Percentiles rank a stretch among this genome's conserved stretches.
These are phyloP conservation scores for Lethocerus indicus DNA, from an alignment of 1,140 invertebrate genomes.

Conservation along the genomic window DNA sequence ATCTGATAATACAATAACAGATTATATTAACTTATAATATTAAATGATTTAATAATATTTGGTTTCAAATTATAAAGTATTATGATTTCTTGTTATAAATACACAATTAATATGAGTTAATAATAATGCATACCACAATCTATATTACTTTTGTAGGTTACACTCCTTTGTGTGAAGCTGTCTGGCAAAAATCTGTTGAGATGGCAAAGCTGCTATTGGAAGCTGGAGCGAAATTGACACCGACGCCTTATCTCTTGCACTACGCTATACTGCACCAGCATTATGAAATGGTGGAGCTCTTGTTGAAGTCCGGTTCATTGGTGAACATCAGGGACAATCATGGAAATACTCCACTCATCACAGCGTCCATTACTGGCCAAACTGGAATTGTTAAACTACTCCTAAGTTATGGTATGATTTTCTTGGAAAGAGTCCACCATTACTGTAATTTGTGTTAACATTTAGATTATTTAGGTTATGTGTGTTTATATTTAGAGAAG, in stretches of 20 bases:
- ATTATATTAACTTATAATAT: no score
- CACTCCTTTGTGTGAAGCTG: conserved; percentile 34
- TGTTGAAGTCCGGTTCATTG: conserved; percentile 30
- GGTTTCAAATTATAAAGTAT: no score
- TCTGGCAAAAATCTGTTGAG: conserved; percentile 27
- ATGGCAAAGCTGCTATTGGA: conserved; percentile 28
- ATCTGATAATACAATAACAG: no score
- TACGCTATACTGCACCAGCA: conserved; percentile 31
- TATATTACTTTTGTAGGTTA: no score
- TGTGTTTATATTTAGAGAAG: no score
- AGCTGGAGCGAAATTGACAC: conserved; percentile 35
- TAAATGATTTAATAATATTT: no score
- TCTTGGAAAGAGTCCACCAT: no score
- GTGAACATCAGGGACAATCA: conserved; percentile 31
- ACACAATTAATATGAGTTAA: no score
- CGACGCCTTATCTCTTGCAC: conserved; percentile 36
- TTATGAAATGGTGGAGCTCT: conserved; percentile 27
- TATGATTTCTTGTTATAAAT: no score
- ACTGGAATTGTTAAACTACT: conserved; percentile 29
- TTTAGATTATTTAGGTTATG: no score
- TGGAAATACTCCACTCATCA: conserved; percentile 39
- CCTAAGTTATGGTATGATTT: conserved; percentile 27
- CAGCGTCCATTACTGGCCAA: conserved; percentile 36
- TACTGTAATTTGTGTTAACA: no score
- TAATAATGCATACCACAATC: no score